Conservation (phyloP, 2,113 vertebrate species). For the Lagopus leucura region DNA sequence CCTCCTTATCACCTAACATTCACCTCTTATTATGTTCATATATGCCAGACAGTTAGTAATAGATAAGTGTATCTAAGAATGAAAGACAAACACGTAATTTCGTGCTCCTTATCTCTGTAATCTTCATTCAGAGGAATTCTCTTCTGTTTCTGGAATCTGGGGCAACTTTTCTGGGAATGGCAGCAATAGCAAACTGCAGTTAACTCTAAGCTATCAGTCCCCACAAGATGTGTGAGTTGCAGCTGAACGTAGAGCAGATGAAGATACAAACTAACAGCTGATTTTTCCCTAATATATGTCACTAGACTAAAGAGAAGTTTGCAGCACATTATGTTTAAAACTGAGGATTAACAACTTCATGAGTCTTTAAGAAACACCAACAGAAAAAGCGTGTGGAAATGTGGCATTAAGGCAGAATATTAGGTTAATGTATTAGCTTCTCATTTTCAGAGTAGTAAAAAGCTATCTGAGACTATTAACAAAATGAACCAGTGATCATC, state of each 20-base stretch:
- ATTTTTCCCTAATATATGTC: slow-evolving; percentile 5
- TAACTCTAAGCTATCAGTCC: slow-evolving; percentile 2
- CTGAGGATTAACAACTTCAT: background rate
- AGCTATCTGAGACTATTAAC: background rate
- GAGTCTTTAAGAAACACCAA: slow-evolving; percentile 9
- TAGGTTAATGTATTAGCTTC: background rate
- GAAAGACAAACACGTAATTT: slow-evolving; percentile 27
- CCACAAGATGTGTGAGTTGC: background rate
- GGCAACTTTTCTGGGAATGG: slow-evolving; percentile 14
- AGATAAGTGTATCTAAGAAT: slow-evolving; percentile 38
- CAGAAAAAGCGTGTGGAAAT: background rate
- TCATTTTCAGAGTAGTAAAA: background rate
- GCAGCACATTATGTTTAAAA: background rate
- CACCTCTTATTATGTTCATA: slow-evolving; percentile 61
- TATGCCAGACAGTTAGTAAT: slow-evolving; percentile 55
- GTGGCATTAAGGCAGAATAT: background rate
- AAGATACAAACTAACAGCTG: background rate
- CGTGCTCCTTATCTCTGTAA: slow-evolving; percentile 48
- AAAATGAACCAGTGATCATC: background rate
- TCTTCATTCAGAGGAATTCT: slow-evolving; percentile 53
- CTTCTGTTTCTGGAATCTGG: slow-evolving; percentile 45
- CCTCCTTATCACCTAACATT: slow-evolving; percentile 34
- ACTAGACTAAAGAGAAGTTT: slow-evolving; percentile 35
- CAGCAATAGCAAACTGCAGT: background rate
- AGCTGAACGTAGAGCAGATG: slow-evolving; percentile 49